phyloP scores from a whole-genome alignment of 1,140 invertebrate genomes.

The Calosoma granatense region DNA sequence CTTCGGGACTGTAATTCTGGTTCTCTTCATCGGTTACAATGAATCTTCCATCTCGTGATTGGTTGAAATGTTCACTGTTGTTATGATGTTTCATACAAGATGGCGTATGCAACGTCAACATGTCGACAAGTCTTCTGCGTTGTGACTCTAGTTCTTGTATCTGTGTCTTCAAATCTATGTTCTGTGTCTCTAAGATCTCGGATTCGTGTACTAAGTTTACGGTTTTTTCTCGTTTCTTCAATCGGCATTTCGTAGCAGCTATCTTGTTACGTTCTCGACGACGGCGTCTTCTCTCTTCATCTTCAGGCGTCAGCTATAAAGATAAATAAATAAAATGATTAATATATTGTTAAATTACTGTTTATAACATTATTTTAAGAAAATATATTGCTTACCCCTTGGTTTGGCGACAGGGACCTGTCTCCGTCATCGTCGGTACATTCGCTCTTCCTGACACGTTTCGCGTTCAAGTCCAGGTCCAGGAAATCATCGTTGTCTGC shows the following conservation, averaged over 20 bases:
- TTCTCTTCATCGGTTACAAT: neutral
- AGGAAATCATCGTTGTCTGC: neutral
- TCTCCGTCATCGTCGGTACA: slow-evolving; percentile 18
- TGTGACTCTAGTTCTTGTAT: slow-evolving; percentile 64
- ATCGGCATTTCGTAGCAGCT: slow-evolving; percentile 87
- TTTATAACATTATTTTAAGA: neutral
- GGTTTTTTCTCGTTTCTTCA: slow-evolving; percentile 87
- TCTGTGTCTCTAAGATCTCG: slow-evolving; percentile 75
- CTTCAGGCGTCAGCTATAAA: slow-evolving; percentile 77
- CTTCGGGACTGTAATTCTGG: neutral
- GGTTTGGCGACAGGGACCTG: slow-evolving; percentile 17
- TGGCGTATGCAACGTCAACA: slow-evolving; percentile 58
- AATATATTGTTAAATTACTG: neutral
- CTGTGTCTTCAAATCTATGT: slow-evolving; percentile 72
- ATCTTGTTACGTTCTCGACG: slow-evolving; percentile 88
- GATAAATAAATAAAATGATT: too few species aligned
- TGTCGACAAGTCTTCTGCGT: slow-evolving; percentile 58
- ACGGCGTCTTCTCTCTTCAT: slow-evolving; percentile 72
- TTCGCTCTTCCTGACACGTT: neutral
- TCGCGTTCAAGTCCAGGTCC: neutral
- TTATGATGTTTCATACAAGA: slow-evolving; percentile 48
- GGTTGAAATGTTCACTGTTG: slow-evolving; percentile 24
- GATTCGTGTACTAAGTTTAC: slow-evolving; percentile 79
- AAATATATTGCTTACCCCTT: slow-evolving; percentile 15
- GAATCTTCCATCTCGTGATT: slow-evolving; percentile 5